phyloP scores from a whole-genome alignment of 2,888 invertebrate genomes.

The Thelaira solivaga region DNA sequence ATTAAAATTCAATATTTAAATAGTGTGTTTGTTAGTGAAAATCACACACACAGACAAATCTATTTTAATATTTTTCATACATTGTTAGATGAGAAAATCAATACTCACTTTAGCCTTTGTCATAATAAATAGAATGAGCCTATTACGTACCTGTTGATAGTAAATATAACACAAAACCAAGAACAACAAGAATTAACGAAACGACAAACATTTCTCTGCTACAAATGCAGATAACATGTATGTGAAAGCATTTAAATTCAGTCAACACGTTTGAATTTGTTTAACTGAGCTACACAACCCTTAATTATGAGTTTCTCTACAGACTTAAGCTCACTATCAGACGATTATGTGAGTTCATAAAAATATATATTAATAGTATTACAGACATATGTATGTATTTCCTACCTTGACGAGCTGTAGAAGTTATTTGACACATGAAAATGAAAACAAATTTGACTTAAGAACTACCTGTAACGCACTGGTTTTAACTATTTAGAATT shows the following conservation, averaged over 20 bases:
- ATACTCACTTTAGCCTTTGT: not conserved
- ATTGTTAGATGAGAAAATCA: constrained; percentile 17
- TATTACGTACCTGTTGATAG: constrained; percentile 28
- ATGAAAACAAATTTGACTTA: too few species aligned
- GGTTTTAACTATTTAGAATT: too few species aligned
- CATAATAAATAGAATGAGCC: not conserved
- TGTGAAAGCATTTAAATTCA: not conserved
- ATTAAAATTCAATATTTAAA: constrained; percentile 17
- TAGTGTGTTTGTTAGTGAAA: constrained; percentile 5
- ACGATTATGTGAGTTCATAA: too few species aligned
- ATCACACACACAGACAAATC: not conserved
- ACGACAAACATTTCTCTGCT: not conserved
- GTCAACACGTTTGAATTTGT: not conserved
- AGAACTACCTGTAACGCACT: too few species aligned
- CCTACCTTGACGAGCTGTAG: too few species aligned
- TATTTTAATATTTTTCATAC: constrained; percentile 16
- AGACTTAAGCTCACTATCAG: too few species aligned
- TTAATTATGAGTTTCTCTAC: not conserved
- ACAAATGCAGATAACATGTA: not conserved
- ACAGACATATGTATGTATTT: too few species aligned
- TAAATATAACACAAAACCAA: constrained; percentile 19
- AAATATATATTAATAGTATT: too few species aligned
- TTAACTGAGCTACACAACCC: too few species aligned
- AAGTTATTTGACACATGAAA: too few species aligned
- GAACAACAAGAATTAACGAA: constrained; percentile 1